Percentiles rank a stretch among this genome's conserved stretches.
Evolutionary conservation across 2,113 vertebrate genomes (phyloP).

Genomic region (Chrysemys picta): DNA sequence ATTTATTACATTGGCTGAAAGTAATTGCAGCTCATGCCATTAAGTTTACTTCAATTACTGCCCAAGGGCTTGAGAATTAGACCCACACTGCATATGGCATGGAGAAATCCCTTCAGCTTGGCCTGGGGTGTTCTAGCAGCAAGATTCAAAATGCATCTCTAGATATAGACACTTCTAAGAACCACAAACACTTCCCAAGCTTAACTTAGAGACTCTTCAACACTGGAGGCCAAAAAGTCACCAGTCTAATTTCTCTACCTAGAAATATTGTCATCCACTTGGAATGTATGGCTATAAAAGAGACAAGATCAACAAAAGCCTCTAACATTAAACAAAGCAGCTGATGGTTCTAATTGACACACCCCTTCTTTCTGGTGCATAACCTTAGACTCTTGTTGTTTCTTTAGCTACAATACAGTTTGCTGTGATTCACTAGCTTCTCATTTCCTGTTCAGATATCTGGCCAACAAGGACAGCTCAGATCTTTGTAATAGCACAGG

Average conservation of each 20-base stretch:
- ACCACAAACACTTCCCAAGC: neutral
- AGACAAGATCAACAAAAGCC: neutral
- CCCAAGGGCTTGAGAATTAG: neutral
- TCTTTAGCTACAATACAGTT: neutral
- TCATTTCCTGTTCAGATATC: conserved; percentile 11
- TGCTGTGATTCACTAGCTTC: neutral
- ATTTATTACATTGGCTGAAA: conserved; percentile 43
- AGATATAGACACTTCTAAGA: neutral
- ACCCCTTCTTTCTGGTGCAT: neutral
- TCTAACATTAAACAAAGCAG: neutral
- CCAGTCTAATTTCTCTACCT: neutral
- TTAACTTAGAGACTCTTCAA: neutral
- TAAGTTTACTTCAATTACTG: neutral
- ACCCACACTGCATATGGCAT: neutral
- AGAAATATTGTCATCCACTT: neutral
- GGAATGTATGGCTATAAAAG: neutral
- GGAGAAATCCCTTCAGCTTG: neutral
- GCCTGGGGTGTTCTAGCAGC: neutral
- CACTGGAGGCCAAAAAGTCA: neutral
- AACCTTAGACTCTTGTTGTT: neutral
- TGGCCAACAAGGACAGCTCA: neutral
- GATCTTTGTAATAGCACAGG: conserved; percentile 9
- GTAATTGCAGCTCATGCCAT: conserved; percentile 20
- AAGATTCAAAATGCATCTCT: neutral
- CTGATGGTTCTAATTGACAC: neutral